Evolutionary conservation across 2,797 vertebrate genomes (phyloP).

Genomic region (Nasua narica): DNA sequence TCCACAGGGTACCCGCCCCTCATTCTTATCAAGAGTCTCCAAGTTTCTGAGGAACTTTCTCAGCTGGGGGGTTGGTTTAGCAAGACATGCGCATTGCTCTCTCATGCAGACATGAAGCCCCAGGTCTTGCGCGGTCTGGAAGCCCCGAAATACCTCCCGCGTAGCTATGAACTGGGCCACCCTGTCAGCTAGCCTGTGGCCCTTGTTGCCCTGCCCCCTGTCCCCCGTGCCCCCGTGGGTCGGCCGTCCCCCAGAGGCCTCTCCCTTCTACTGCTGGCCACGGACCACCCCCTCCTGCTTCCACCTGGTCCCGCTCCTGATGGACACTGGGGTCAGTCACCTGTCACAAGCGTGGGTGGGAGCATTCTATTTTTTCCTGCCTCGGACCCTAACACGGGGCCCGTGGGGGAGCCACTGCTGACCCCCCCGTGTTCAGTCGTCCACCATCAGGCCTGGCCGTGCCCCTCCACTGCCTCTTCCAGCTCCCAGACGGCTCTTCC

Average conservation of each 20-base stretch:
- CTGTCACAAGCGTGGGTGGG: background rate
- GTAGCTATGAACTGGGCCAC: background rate
- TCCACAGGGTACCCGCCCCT: background rate
- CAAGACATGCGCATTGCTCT: background rate
- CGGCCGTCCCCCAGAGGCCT: background rate
- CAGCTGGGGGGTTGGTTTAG: background rate
- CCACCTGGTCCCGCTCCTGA: background rate
- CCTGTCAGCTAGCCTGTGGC: background rate
- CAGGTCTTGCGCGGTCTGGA: background rate
- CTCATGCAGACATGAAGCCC: background rate
- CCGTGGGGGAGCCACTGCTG: background rate
- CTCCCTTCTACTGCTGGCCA: background rate
- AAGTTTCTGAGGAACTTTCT: background rate
- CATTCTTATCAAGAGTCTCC: background rate
- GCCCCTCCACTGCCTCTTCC: background rate
- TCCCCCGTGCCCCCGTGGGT: background rate
- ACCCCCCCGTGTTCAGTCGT: background rate
- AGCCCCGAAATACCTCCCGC: background rate
- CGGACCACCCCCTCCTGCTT: background rate
- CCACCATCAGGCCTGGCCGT: background rate
- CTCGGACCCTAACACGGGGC: background rate
- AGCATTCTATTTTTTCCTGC: background rate
- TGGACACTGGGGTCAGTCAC: background rate
- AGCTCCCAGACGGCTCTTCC: background rate
- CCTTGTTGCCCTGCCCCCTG: background rate